Evolutionary conservation across 2,888 invertebrate genomes (phyloP).

Genomic region (Nemotelus nigrinus): DNA sequence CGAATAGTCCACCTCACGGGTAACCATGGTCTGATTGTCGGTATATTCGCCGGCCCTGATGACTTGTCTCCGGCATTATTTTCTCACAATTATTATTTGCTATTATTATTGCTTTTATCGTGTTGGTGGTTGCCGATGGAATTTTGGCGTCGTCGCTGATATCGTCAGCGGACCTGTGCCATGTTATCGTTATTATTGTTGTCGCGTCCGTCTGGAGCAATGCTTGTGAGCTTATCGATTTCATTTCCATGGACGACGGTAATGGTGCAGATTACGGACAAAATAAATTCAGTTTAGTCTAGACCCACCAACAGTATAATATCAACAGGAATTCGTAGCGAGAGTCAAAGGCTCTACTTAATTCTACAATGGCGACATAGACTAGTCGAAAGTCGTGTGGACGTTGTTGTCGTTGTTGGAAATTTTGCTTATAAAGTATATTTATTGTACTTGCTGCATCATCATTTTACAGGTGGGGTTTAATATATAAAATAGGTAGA

Average conservation of each 20-base stretch:
- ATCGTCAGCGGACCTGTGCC: neutral
- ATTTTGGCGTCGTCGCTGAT: neutral
- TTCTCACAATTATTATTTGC: slow-evolving; percentile 28
- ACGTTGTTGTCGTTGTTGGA: neutral
- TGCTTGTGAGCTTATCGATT: slow-evolving; percentile 10
- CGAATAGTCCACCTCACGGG: neutral
- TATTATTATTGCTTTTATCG: slow-evolving; percentile 21
- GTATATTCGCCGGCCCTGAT: neutral
- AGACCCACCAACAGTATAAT: neutral
- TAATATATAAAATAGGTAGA: no score
- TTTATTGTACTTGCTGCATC: slow-evolving; percentile 18
- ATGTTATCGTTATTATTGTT: neutral
- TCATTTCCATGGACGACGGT: slow-evolving; percentile 15
- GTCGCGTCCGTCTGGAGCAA: neutral
- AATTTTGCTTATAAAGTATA: slow-evolving; percentile 7
- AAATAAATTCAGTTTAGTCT: slow-evolving; percentile 35
- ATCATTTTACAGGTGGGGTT: neutral
- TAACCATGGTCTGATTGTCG: neutral
- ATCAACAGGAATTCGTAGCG: slow-evolving; percentile 7
- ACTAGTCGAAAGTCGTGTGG: neutral
- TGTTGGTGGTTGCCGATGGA: slow-evolving; percentile 15
- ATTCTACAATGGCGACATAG: slow-evolving; percentile 7
- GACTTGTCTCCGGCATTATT: slow-evolving; percentile 13
- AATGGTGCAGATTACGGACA: slow-evolving; percentile 20
- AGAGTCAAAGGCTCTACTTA: slow-evolving; percentile 10